phyloP scores from a whole-genome alignment of 2,113 vertebrate genomes.

The Natator depressus region DNA sequence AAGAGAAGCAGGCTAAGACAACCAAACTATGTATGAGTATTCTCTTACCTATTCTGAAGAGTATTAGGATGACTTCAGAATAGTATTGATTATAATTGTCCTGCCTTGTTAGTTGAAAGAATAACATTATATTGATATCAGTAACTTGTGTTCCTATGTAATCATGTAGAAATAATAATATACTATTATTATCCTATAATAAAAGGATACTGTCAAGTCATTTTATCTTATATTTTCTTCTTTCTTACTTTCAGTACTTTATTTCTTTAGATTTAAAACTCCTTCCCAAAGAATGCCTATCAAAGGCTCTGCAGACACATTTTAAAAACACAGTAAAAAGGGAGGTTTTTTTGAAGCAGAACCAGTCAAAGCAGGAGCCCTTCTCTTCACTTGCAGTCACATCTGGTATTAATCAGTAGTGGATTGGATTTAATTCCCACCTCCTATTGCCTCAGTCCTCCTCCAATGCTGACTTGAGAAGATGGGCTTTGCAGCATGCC shows the following conservation, averaged over 20 bases:
- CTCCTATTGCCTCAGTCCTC: not conserved
- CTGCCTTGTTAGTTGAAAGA: not conserved
- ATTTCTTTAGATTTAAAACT: not conserved
- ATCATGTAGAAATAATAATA: not conserved
- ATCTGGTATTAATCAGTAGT: constrained; percentile 16
- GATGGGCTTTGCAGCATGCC: not conserved
- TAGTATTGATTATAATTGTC: not conserved
- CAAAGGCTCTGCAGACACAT: not conserved
- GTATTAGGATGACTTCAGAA: not conserved
- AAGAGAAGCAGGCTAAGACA: not conserved
- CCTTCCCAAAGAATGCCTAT: not conserved
- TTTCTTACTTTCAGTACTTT: not conserved
- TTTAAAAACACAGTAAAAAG: constrained; percentile 10
- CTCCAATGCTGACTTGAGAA: not conserved
- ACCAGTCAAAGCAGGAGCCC: not conserved
- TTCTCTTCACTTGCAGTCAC: constrained; percentile 9
- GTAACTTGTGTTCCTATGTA: not conserved
- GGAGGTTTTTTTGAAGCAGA: constrained; percentile 19
- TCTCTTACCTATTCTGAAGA: not conserved
- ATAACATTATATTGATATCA: not conserved
- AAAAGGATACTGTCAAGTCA: not conserved
- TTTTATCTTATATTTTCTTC: not conserved
- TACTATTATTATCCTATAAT: not conserved
- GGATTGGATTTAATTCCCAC: not conserved
- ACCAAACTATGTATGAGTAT: not conserved